Percentiles rank a stretch among this genome's conserved stretches.
These are phyloP conservation scores for Melipona beecheii DNA, from an alignment of 2,888 invertebrate species.

Conservation along the genomic window DNA sequence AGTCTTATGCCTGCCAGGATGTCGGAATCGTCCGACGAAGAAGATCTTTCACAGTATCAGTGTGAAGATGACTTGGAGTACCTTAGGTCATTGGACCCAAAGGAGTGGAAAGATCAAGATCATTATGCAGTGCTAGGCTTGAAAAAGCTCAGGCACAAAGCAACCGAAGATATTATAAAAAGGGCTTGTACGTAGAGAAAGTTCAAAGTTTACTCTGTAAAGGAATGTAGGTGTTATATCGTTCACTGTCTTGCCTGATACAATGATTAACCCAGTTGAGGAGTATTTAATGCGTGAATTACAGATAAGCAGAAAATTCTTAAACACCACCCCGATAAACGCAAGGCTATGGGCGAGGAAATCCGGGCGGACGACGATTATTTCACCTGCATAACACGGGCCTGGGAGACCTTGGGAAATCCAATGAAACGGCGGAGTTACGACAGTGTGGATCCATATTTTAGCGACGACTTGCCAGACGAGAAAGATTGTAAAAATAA, in stretches of 20 bases:
- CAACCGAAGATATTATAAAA: conserved; percentile 96
- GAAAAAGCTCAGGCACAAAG: conserved; percentile 91
- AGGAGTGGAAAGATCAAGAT: conserved; percentile 99
- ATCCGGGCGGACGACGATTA: conserved; percentile 96
- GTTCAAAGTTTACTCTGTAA: conserved; percentile 63
- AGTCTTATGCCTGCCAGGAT: conserved; percentile 67
- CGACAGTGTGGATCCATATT: conserved; percentile 98
- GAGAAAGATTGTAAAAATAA: conserved; percentile 91
- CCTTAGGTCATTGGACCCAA: conserved; percentile 95
- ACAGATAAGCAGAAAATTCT: conserved; percentile 92
- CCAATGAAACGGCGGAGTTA: conserved; percentile 93
- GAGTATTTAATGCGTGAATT: conserved; percentile 50
- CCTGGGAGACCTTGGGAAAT: conserved; percentile 95
- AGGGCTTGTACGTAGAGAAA: conserved; percentile 91
- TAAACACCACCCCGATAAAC: conserved; percentile 99
- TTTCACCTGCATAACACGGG: conserved; percentile 99
- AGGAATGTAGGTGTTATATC: conserved; percentile 65
- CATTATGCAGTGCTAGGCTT: conserved; percentile 98
- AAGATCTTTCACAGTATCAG: conserved; percentile 83
- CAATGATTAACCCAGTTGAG: conserved; percentile 37
- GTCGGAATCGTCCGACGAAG: conserved; percentile 77
- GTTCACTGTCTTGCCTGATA: conserved; percentile 27
- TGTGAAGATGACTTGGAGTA: conserved; percentile 92
- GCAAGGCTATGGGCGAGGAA: conserved; percentile 95
- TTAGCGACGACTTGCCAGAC: conserved; percentile 94